Evolutionary conservation across 2,888 invertebrate genomes (phyloP), one percentile per base, ranked within the genome.

Genomic region (Dryadula phaetusa): DNA sequence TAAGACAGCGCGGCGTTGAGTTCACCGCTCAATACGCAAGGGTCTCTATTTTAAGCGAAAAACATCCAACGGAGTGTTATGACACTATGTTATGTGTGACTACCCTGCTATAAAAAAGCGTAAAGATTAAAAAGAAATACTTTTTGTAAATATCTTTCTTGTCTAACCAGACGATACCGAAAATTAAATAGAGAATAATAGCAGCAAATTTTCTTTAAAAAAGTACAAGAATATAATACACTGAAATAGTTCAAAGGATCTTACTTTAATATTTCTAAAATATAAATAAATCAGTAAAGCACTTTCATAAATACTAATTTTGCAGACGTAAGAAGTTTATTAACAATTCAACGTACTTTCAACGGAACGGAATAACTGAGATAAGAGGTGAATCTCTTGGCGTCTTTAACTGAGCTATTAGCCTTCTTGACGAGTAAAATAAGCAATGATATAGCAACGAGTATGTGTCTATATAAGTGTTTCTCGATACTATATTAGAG

Each of bases 311-410:
- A n/a, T 37, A 56, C 54, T 37, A 25, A 34, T 32, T 56, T 47
- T 47, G 56, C 22, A 64, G 46, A 37, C 34, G 56, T 56, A 47
- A 56, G 56, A 46, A 56, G 34, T 46, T 56, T 47, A 46, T 56
- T 64, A 64, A 56, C 47, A 64, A 56, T 56, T 56, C 37, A 64
- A 37, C 47, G 37, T 46, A 47, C 56, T 56, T 56, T 28, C 64
- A 14, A 47, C 64, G 22, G 44, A 54, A 54, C 54, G 44, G 46
- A 64, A 34, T 32, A 22, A n/a, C 49, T 6, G 14, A 32, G 46
- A 47, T 32, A 7, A 46, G 20, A 28, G 25, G 18, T 34, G 34
- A 42, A 28, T 40, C 7, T 32, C 2, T 5, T 18, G 46, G 14
- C 46, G 46, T 46, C 22, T 5, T 52, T 22, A 16, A 8, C 10